These are phyloP conservation scores for Erithacus rubecula DNA, from an alignment of 2,797 vertebrate genomes.

Conservation along the genomic window DNA sequence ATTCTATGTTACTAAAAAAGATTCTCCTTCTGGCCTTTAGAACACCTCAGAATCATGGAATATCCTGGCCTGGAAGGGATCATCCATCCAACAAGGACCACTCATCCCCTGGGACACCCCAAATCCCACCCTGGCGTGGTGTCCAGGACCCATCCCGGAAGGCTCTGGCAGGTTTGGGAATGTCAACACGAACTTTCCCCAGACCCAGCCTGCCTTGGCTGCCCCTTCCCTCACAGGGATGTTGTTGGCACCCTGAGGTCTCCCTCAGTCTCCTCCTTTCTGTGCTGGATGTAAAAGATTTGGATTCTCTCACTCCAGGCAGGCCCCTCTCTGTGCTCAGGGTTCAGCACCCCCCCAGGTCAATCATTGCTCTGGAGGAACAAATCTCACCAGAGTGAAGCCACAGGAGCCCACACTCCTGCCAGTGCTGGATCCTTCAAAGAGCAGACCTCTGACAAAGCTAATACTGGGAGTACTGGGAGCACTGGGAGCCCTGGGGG, in stretches of 20 bases:
- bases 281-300: not conserved
- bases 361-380: not conserved
- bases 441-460: no score
- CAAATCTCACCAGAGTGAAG: not conserved
- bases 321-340: no score
- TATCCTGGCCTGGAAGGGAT: not conserved
- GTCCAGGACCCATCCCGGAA: no score
- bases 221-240: not conserved
- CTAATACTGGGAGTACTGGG: no score
- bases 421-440: no score
- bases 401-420: no score
- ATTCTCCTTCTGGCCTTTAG: not conserved
- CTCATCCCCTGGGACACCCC: not conserved
- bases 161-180: not conserved
- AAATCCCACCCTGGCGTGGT: not conserved
- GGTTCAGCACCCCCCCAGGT: no score
- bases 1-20: not conserved
- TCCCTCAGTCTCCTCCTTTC: not conserved
- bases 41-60: not conserved
- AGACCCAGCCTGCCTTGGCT: no score
- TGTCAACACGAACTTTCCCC: no score
- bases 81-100: no score
- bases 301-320: no score
- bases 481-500: no score
- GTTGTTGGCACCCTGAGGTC: accelerated